A percentile compares a stretch with the other conserved stretches of the same genome.
Evolutionary conservation across 1,140 invertebrate species (phyloP).

Genomic region (Drosophila burlai): DNA sequence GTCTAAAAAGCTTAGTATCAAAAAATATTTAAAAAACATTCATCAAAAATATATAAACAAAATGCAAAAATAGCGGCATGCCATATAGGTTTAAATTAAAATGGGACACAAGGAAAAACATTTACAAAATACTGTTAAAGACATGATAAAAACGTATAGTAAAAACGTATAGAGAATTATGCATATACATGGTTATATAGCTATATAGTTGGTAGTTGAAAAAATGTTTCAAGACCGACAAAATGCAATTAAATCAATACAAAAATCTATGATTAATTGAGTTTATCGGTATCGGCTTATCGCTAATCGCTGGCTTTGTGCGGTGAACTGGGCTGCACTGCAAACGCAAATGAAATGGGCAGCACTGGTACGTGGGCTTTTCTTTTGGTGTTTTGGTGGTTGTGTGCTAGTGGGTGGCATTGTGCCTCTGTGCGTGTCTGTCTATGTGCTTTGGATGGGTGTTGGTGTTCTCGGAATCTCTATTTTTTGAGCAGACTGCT

Average conservation of each 20-base stretch:
- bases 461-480: constrained; percentile 9
- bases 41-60: constrained; percentile 53
- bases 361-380: constrained; percentile 45
- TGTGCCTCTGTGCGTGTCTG: constrained; percentile 13
- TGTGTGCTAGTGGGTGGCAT: constrained; percentile 6
- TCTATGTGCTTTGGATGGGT: constrained; percentile 21
- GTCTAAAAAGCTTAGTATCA: constrained; percentile 28
- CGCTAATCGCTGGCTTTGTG: constrained; percentile 33
- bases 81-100: constrained; percentile 39
- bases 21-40: constrained; percentile 16
- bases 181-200: constrained; percentile 40
- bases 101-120: constrained; percentile 34
- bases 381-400: constrained; percentile 4
- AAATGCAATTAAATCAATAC: constrained; percentile 64
- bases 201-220: constrained; percentile 40
- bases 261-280: constrained; percentile 59
- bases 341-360: constrained; percentile 75
- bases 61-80: constrained; percentile 53
- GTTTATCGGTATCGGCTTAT: constrained; percentile 36
- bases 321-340: constrained; percentile 61
- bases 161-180: constrained; percentile 48
- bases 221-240: constrained; percentile 59
- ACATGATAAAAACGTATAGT: constrained; percentile 44
- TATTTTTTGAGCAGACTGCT: constrained; percentile 79
- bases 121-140: constrained; percentile 61